phyloP scores from a whole-genome alignment of 2,113 vertebrate genomes.

The Colius striatus region DNA sequence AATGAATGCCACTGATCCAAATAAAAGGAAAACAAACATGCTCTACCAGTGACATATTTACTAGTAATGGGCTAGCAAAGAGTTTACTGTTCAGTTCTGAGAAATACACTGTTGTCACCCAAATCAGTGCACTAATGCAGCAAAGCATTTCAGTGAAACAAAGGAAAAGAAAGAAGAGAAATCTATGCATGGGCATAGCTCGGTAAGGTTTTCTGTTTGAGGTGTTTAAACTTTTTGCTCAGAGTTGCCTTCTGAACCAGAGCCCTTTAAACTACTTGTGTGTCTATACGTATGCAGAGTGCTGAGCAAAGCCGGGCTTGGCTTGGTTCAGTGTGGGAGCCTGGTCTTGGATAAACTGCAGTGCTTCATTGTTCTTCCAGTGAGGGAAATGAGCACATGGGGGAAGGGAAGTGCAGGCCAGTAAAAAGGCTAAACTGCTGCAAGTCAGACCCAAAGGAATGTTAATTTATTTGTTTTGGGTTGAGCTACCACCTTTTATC shows the following conservation, averaged over 20 bases:
- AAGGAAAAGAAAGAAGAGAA: not conserved
- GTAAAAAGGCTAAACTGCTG: not conserved
- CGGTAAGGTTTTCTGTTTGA: not conserved
- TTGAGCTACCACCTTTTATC: not conserved
- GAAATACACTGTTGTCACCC: not conserved
- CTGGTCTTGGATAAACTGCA: not conserved
- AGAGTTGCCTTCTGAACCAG: not conserved
- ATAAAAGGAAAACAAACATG: not conserved
- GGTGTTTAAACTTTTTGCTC: not conserved
- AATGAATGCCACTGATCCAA: not conserved
- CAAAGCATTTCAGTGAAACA: not conserved
- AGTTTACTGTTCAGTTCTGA: not conserved
- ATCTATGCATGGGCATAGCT: not conserved
- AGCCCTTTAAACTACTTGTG: not conserved
- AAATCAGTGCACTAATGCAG: not conserved
- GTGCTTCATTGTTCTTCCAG: not conserved
- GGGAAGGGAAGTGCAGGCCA: not conserved
- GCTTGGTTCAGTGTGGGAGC: not conserved
- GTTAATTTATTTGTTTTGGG: not conserved
- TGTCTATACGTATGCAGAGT: not conserved
- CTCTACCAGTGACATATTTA: not conserved
- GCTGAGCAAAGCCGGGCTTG: not conserved
- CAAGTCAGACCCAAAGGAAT: slow-evolving; percentile 23
- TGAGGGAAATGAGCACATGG: rapidly evolving
- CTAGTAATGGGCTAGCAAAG: not conserved